Evolutionary conservation across 2,797 vertebrate genomes (phyloP), one percentile per base, ranked within the genome.

Genomic region (Lates japonicus): DNA sequence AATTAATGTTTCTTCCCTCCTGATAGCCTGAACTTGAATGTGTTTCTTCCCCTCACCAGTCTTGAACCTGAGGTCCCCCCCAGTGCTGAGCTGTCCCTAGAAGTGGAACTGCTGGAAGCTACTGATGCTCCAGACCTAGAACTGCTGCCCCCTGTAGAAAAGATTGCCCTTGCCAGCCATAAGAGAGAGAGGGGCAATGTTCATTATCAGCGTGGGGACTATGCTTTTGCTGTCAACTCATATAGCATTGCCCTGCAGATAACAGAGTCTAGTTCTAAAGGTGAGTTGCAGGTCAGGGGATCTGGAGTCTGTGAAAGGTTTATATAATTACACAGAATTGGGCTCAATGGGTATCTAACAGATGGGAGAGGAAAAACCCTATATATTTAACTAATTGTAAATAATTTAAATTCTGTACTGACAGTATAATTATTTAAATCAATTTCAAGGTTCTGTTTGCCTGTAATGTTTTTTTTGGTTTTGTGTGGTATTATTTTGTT

Each of bases 191-290:
- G 96, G 0, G 98, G 98, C 71, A 99, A 99, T 37, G 88, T 93
- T 76, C 96, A 97, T 93, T 99, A 97, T 91, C 97, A 98, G 90
- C 97, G 95, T 0, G 96, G 93, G 0, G 97, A 99, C 84, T 99
- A 97, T 0, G 95, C 97, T 46, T 95, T 97, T 84, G 98, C 98
- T 2, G 94, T 98, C 85, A 98, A 97, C 92, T 99, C 98, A 0
- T 99, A 99, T 0, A 96, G 97, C 90, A 95, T 98, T 0, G 97
- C 97, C 22, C 95, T 98, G 88, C 97, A 97, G 88, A 95, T 97
- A 82, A 95, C 97, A 0, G 93, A 96, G 57, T 97, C 97, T 31
- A 97, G 92, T 84, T 97, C 97, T 7, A 98, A 97, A 98, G 98
- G 98, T 99, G 74, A 82, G 75, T 17, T 14, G 7, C 13, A 35